Evolutionary conservation across 2,113 vertebrate genomes (phyloP).

Genomic region (Ahaetulla prasina): DNA sequence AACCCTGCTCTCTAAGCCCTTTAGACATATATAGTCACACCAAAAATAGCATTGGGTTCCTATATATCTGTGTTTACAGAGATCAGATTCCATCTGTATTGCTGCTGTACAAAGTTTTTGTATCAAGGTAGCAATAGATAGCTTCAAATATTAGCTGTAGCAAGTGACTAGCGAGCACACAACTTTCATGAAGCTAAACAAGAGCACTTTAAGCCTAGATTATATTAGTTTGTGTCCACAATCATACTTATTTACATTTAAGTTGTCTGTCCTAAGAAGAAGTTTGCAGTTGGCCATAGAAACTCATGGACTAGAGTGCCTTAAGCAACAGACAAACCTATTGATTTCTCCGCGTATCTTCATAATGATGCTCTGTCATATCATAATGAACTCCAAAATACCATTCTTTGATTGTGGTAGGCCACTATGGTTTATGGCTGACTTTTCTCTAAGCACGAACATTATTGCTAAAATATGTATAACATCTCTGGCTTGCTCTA

Average conservation of each 20-base stretch:
- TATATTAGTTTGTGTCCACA: neutral
- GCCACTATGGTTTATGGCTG: neutral
- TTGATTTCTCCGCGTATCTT: neutral
- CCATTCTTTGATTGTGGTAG: neutral
- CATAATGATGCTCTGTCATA: neutral
- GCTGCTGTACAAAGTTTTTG: neutral
- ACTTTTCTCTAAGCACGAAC: neutral
- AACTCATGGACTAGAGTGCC: neutral
- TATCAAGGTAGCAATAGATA: neutral
- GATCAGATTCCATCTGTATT: neutral
- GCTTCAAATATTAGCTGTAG: neutral
- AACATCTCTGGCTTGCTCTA: neutral
- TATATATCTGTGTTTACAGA: neutral
- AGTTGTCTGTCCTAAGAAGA: neutral
- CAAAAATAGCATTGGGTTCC: neutral
- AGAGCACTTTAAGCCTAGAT: neutral
- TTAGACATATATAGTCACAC: neutral
- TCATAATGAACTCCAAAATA: neutral
- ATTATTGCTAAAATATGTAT: neutral
- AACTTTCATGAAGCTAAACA: neutral
- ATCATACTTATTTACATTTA: neutral
- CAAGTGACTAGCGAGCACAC: neutral
- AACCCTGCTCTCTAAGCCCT: neutral
- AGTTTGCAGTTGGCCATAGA: neutral
- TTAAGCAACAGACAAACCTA: neutral